Base-by-base conservation (phyloP, 2,113 vertebrate species). In the Notothenia rossii region DNA sequence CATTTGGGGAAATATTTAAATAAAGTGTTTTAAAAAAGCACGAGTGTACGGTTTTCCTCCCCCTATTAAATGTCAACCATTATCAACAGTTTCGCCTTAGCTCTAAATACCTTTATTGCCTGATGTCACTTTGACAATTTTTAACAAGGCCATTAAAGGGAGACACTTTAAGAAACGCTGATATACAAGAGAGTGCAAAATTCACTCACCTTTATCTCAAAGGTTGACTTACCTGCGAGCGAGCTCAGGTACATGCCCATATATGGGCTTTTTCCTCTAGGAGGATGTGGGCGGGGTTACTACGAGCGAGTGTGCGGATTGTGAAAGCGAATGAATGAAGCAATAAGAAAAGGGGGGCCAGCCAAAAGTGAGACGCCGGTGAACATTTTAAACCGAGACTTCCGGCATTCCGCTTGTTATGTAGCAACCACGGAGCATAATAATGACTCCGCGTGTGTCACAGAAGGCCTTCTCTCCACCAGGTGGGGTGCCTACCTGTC, bases 261-360 rank as follows among this genome's bases (percentile, higher is more conserved):
- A 94, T 81, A 93, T 89, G 91, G 91, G 45, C 2, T 36, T 63
- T 66, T 74, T 53, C 29, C 67, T 91, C 79, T 79, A 14, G 78
- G 70, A 43, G 69, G 77, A 92, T 88, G 74, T 70, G 62, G 77
- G 79, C 18, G 43, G 2, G 77, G 54, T 46, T 45, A 54, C 1
- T 1, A 29, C n/a, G 10, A 6, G 4, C 4, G 2, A 10, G 18
- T 55, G 60, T 22, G 50, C 43, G n/a, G 65, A 79, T 73, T 88
- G 60, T 82, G 85, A 89, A 76, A 90, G 70, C n/a, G 2, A 10
- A 60, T 70, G 72, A 85, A 64, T 77, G 80, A 84, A 53, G 72
- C 72, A 80, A 93, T 88, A 86, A 89, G 84, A 49, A 33, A 65
- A 79, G 77, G 18, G 55, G 72, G 68, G 18, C 6, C 12, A 17